A percentile compares a stretch with the other conserved stretches of the same genome.
These are phyloP conservation scores for Cossypha niveicapilla DNA, from an alignment of 2,797 vertebrate species.

Conservation along the genomic window DNA sequence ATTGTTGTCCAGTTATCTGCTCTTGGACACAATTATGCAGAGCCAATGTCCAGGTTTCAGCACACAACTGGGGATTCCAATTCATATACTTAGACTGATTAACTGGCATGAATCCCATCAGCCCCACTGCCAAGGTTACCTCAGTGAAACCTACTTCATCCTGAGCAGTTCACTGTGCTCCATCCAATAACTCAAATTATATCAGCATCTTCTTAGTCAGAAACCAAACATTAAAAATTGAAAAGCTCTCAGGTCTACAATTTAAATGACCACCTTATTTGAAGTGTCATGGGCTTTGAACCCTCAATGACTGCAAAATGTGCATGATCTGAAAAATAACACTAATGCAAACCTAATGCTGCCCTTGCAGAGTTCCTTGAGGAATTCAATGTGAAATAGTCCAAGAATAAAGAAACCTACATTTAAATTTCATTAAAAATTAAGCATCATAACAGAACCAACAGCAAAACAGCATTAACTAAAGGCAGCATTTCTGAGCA, in stretches of 20 bases:
- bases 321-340: not conserved
- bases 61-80: conserved; percentile 45
- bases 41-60: conserved; percentile 34
- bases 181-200: conserved; percentile 4
- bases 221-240: conserved; percentile 34
- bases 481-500: conserved; percentile 10
- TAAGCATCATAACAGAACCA: conserved; percentile 41
- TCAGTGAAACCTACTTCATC: conserved; percentile 18
- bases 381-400: conserved; percentile 45
- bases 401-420: conserved; percentile 38
- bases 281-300: not conserved
- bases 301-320: not conserved
- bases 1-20: not conserved
- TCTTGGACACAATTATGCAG: not conserved
- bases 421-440: conserved; percentile 65
- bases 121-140: conserved; percentile 20
- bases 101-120: conserved; percentile 42
- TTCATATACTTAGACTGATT: conserved; percentile 46
- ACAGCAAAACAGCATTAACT: conserved; percentile 60
- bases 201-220: not conserved
- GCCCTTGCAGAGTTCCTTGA: conserved; percentile 13
- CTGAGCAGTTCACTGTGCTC: not conserved
- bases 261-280: conserved; percentile 7
- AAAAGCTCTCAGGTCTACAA: conserved; percentile 28
- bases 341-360: conserved; percentile 37